These are phyloP conservation scores for Eilema depressum DNA, from an alignment of 2,888 invertebrate genomes.

Conservation along the genomic window DNA sequence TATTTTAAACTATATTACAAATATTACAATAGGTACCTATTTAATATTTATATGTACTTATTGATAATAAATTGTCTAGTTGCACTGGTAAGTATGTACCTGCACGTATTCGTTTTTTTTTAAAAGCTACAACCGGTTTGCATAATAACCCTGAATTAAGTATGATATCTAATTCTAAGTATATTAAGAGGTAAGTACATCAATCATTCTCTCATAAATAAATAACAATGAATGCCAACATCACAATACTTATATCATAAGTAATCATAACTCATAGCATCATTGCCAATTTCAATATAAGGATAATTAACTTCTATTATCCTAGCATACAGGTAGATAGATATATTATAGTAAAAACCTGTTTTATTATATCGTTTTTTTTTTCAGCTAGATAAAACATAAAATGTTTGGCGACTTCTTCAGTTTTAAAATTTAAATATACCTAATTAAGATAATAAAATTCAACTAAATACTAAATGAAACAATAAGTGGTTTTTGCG, in stretches of 20 bases:
- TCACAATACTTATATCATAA: too few species aligned
- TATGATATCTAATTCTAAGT: not conserved
- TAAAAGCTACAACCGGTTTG: not conserved
- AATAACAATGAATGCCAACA: not conserved
- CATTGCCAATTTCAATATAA: not conserved
- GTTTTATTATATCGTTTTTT: constrained; percentile 18
- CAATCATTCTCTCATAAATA: not conserved
- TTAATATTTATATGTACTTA: too few species aligned
- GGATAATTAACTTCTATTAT: constrained; percentile 5
- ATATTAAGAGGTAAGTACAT: not conserved
- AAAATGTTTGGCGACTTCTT: constrained; percentile 18
- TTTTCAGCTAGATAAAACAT: constrained; percentile 2
- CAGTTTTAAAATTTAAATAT: constrained; percentile 21
- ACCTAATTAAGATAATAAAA: constrained; percentile 28
- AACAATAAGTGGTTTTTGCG: constrained; percentile 62
- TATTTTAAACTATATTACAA: too few species aligned
- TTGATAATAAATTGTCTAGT: not conserved
- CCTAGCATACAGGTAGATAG: constrained; percentile 22
- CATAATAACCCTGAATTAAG: not conserved
- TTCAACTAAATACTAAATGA: constrained; percentile 20
- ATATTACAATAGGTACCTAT: too few species aligned
- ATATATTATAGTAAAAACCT: not conserved
- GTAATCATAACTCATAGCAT: not conserved
- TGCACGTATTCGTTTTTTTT: not conserved
- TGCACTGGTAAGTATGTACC: too few species aligned